Base-by-base conservation (phyloP, 2,888 invertebrate genomes). In the Agrochola litura region DNA sequence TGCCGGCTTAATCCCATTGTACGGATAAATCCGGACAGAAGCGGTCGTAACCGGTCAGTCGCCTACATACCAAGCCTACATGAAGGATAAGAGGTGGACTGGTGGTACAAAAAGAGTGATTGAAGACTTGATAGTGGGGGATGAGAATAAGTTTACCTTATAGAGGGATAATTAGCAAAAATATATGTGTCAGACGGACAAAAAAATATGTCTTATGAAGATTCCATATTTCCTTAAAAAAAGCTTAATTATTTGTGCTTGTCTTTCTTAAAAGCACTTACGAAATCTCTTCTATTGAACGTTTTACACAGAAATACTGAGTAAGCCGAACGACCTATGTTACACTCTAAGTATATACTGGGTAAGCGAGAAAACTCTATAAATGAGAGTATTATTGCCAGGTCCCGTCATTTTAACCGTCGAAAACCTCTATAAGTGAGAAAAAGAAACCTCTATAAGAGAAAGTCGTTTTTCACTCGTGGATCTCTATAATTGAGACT, bases 1-100 rank as follows among this genome's bases (percentile, higher is more conserved):
- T 86, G 63, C 37, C 41, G 54, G 68, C 61, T 77, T 86, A 83
- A 88, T 88, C 77, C 80, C 64, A 85, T 86, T 88, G 81, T 85
- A n/a, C 67, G 74, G 22, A 25, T 22, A 79, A 77, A 79, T 75
- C 76, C 78, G 75, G 84, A 65, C 43, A 54, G 43, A 52, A 61
- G 14, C 71, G 73, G 65, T 74, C 75, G 76, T 84, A 84, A 72
- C 87, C 74, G 87, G 87, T 86, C 87, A 86, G 30, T 81, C 76
- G 85, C 87, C 88, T 81, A 78, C 76, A 75, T 88, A 81, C 67
- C 64, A 73, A 68, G 75, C 60, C 76, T 72, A 65, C 68, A 76
- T 75, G 74, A 60, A 2, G 64, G 61, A 54, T 58, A 70, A 56
- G 58, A 65, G 65, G 25, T 64, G 12, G 49, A 30, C 41, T 16